Percentiles rank a stretch among this genome's conserved stretches.
These are phyloP conservation scores for Xenopus petersii DNA, from an alignment of 2,797 vertebrate species.

Conservation along the genomic window DNA sequence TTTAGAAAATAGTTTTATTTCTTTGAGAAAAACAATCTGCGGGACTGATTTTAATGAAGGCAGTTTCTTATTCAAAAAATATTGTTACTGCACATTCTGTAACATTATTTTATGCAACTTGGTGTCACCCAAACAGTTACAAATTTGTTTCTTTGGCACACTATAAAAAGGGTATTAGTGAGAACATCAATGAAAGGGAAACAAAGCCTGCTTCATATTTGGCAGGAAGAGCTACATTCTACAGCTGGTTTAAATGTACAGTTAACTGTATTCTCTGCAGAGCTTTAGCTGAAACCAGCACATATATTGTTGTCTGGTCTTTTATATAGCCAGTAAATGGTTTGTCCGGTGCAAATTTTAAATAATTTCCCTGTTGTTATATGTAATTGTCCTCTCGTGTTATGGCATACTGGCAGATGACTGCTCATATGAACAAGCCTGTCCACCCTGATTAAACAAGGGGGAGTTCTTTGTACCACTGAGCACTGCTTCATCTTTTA, in stretches of 20 bases:
- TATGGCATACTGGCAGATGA: neutral
- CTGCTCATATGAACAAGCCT: neutral
- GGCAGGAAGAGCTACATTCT: neutral
- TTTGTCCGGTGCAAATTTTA: neutral
- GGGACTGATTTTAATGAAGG: neutral
- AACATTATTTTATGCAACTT: neutral
- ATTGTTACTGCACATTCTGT: too few relatives aligned
- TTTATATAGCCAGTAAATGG: neutral
- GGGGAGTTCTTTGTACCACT: neutral
- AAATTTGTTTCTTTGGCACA: constrained; percentile 1
- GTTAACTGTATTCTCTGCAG: neutral
- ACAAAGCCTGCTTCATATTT: neutral
- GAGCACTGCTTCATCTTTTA: neutral
- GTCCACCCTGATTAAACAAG: neutral
- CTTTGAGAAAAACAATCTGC: too few relatives aligned
- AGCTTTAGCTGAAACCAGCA: neutral
- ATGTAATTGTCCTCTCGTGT: neutral
- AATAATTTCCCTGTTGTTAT: neutral
- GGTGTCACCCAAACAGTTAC: neutral
- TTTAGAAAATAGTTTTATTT: neutral
- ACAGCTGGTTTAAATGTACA: neutral
- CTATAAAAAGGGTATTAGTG: neutral
- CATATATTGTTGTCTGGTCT: neutral
- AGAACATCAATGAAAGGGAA: neutral
- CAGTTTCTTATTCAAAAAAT: too few relatives aligned